Base-by-base conservation (phyloP, 2,888 invertebrate species). In the Rhingia campestris region DNA sequence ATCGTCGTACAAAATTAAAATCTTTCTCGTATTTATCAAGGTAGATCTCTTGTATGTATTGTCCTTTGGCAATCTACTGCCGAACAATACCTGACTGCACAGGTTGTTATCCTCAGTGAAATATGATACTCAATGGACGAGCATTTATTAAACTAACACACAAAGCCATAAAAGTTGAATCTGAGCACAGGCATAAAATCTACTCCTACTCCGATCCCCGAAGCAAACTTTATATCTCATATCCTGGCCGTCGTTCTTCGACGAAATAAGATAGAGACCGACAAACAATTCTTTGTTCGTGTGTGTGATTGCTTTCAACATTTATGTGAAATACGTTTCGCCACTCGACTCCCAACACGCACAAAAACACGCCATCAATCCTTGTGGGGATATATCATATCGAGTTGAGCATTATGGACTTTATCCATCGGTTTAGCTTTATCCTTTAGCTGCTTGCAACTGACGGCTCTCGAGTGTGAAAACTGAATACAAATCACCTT, bases 401-500 rank as follows among this genome's bases (percentile, higher is more conserved):
- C 66, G 6, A 33, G 30, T 9, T 45, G 35, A 10, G 64, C 45
- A 22, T 58, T 43, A 59, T 43, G 66, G 67, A 75, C 58, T 75
- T 22, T 43, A 75, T 75, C 51, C 66, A 67, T 59, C 58, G 75
- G 51, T 67, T 66, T 35, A 45, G 35, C 45, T 66, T 49, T 59
- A 35, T 39, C 39, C 51, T 59, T 22, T 35, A 4, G 10, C 6
- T 45, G 45, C 35, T 30, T 75, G 69, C 66, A 73, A 73, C 67
- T 64, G 63, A 58, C 43, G 45, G 51, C 39, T 45, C 47, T 33
- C 53, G 49, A 67, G 77, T 77, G 77, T 73, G 81, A 73, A 81
- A 77, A 77, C 67, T 37, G 77, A 82, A 82, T 82, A 82, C 81
- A 77, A 77, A 82, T 77, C 81, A 82, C 77, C 54, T 77, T 45